Percentiles rank a stretch among this genome's conserved stretches.
Conservation (phyloP, 2,888 invertebrate species). For the Rhimphoctona megacephalus region DNA sequence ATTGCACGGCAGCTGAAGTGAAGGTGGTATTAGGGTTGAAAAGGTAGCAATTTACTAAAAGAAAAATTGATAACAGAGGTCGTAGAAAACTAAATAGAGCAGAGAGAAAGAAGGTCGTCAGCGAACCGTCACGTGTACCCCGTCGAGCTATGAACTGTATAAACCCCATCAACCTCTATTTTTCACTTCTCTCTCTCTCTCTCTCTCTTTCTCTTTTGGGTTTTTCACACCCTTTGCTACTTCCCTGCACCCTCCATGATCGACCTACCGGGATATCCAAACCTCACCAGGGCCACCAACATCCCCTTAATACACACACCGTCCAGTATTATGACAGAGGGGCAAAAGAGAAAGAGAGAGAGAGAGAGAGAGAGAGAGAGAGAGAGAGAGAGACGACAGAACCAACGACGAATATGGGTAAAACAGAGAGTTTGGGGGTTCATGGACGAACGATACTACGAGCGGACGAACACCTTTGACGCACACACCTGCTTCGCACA, state of each 20-base stretch:
- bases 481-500: constrained; percentile 66
- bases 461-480: constrained; percentile 65
- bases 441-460: constrained; percentile 45
- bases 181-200: constrained; percentile 28
- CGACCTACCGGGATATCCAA: constrained; percentile 31
- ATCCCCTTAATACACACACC: constrained; percentile 31
- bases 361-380: constrained; percentile 19
- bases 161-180: constrained; percentile 51
- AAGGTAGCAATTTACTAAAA: neutral
- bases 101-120: constrained; percentile 69
- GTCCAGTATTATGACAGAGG: constrained; percentile 22
- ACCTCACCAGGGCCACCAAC: constrained; percentile 39
- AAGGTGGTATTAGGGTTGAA: neutral
- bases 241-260: constrained; percentile 44
- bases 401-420: constrained; percentile 31
- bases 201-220: constrained; percentile 15
- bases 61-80: constrained; percentile 15
- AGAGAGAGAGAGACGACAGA: constrained; percentile 1
- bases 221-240: constrained; percentile 49
- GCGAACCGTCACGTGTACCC: constrained; percentile 72
- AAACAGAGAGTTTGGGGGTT: constrained; percentile 62
- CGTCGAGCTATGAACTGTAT: constrained; percentile 67
- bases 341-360: constrained; percentile 13
- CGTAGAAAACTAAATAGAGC: constrained; percentile 46
- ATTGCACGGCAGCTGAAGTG: neutral